Percentiles rank a stretch among this genome's conserved stretches.
phyloP scores from a whole-genome alignment of 2,888 invertebrate species.

The Lymantria monacha region DNA sequence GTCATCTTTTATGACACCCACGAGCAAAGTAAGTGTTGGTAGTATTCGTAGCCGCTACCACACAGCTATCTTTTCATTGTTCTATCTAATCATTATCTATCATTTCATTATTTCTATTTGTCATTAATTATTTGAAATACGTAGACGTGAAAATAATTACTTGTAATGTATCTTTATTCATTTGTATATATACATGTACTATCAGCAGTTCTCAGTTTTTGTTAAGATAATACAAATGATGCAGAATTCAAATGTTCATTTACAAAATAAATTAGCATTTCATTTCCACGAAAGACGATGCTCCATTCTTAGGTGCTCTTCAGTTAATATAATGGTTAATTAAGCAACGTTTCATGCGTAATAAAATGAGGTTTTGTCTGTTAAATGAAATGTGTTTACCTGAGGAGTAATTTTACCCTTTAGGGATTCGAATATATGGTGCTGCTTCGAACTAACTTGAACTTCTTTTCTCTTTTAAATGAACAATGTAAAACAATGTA shows the following conservation, averaged over 20 bases:
- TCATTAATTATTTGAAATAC: too few relatives aligned
- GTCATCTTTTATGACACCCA: too few relatives aligned
- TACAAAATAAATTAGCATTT: slow-evolving; percentile 1
- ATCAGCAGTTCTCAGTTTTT: too few relatives aligned
- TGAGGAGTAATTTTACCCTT: neutral
- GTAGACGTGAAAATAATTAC: too few relatives aligned
- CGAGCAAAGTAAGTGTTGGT: too few relatives aligned
- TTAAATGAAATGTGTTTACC: slow-evolving; percentile 3
- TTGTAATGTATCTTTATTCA: neutral
- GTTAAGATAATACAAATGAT: neutral
- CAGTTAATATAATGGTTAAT: slow-evolving; percentile 9
- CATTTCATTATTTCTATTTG: too few relatives aligned
- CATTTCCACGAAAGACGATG: slow-evolving; percentile 1
- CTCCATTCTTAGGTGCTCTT: slow-evolving; percentile 2
- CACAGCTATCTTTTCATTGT: too few relatives aligned
- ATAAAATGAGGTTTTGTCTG: slow-evolving; percentile 5
- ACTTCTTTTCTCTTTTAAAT: neutral
- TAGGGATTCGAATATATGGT: neutral
- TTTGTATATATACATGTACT: neutral
- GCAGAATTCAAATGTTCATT: slow-evolving; percentile 2
- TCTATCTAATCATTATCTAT: too few relatives aligned
- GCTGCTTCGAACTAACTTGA: neutral
- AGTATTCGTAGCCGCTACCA: too few relatives aligned
- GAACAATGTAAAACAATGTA: neutral
- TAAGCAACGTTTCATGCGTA: slow-evolving; percentile 4